Evolutionary conservation across 2,113 vertebrate species (phyloP).

Genomic region (Rhagologus leucostigma): DNA sequence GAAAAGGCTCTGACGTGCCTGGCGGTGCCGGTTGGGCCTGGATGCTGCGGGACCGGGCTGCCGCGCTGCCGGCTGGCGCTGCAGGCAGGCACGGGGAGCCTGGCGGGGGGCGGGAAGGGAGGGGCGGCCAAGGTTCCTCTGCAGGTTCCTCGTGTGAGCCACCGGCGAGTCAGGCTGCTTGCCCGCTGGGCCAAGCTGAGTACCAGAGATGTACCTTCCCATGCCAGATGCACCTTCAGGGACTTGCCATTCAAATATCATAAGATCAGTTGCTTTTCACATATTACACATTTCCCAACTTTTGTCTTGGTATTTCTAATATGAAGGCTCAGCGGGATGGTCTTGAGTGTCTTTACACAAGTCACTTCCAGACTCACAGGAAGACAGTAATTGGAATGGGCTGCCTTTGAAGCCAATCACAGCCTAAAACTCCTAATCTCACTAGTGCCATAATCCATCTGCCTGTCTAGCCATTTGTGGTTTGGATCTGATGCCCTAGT

Average conservation of each 20-base stretch:
- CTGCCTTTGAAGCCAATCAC: background rate
- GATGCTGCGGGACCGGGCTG: background rate
- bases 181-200: background rate
- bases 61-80: background rate
- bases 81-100: background rate
- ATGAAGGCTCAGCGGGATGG: background rate
- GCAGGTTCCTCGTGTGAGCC: background rate
- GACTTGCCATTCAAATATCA: background rate
- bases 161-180: background rate
- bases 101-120: background rate
- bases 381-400: constrained; percentile 13
- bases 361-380: background rate
- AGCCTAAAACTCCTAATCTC: background rate
- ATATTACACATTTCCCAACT: background rate
- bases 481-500: background rate
- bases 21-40: background rate
- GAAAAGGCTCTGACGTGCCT: background rate
- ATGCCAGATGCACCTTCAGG: background rate
- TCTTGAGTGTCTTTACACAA: background rate
- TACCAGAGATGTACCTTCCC: background rate
- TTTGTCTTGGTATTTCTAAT: background rate
- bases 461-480: background rate
- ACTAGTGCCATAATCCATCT: background rate
- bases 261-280: background rate
- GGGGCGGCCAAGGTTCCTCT: background rate